Evolutionary conservation across 1,140 invertebrate species (phyloP), one percentile per base, ranked within the genome.

Genomic region (Anastrepha obliqua): DNA sequence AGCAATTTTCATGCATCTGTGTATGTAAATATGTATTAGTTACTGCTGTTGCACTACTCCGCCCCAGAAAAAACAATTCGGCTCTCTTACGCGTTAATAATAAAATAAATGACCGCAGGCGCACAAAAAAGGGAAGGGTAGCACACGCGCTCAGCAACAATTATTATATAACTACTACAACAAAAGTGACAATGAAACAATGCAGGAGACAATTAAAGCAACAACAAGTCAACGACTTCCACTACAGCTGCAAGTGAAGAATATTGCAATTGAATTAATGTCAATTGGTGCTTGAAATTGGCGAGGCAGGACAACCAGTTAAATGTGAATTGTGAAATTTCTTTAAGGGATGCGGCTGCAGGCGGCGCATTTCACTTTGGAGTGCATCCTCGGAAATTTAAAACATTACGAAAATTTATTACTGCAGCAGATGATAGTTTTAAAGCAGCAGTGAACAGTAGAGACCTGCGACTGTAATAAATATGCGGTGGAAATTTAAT

Each of bases 181-280:
- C 15, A 62, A 62, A 62, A n/a, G 2, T 62, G 60, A 13, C 60
- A 62, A 62, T 62, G 15, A 62, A 62, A 17, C 60, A 17, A 62
- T 13, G 60, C 9, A 1, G 13, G 4, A 13, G 60, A 62, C 11
- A 62, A 62, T 62, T 8, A 62, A 62, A 62, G 15, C 60, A 62
- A 62, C 60, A 62, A 62, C 60, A 62, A n/a, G 8, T 17, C 15
- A 17, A 17, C 17, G 15, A 62, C 15, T 62, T 62, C 17, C 11
- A 62, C 15, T 62, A 13, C 60, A 62, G 2, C 1, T 62, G 60
- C 60, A 62, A 62, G 4, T 8, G 60, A 62, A 62, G 60, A 62
- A 62, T 62, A 62, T 62, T 62, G 17, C 60, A 62, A 62, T 62
- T 62, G 60, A 62, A 62, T 62, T 62, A 8, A 62, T 62, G 60